Evolutionary conservation across 2,888 invertebrate genomes (phyloP).

Genomic region (Diarsia brunnea): DNA sequence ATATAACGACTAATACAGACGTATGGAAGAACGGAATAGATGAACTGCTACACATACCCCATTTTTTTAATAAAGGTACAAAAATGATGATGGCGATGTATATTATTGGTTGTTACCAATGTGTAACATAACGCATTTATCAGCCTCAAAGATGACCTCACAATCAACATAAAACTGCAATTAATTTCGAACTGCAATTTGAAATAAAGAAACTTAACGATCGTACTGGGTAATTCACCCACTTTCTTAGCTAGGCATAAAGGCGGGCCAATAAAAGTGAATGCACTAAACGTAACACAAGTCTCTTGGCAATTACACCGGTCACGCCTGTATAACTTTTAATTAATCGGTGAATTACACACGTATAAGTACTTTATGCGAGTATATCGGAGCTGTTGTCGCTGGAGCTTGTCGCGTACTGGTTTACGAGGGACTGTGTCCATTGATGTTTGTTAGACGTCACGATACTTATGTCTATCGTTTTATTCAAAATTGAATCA

Average conservation of each 20-base stretch:
- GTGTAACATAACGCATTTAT: background rate
- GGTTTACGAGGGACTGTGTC: constrained; percentile 74
- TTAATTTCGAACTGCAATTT: constrained; percentile 44
- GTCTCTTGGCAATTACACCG: constrained; percentile 83
- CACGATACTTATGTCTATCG: constrained; percentile 11
- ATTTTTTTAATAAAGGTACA: background rate
- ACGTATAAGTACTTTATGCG: constrained; percentile 78
- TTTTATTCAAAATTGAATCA: background rate
- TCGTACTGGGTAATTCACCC: constrained; percentile 73
- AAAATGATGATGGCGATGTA: background rate
- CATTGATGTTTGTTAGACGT: constrained; percentile 64
- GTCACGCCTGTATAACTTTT: constrained; percentile 89
- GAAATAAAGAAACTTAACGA: constrained; percentile 68
- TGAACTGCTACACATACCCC: background rate
- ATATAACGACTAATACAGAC: background rate
- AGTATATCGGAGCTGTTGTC: constrained; percentile 80
- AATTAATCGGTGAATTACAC: constrained; percentile 90
- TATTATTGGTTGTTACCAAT: background rate
- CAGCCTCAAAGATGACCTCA: constrained; percentile 13
- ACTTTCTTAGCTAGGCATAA: constrained; percentile 68
- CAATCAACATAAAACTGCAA: constrained; percentile 11
- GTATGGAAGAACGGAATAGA: background rate
- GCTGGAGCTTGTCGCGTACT: constrained; percentile 75
- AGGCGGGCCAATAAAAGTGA: constrained; percentile 61
- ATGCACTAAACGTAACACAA: constrained; percentile 83